Evolutionary conservation across 2,113 vertebrate genomes (phyloP).

Genomic region (Indicator indicator): DNA sequence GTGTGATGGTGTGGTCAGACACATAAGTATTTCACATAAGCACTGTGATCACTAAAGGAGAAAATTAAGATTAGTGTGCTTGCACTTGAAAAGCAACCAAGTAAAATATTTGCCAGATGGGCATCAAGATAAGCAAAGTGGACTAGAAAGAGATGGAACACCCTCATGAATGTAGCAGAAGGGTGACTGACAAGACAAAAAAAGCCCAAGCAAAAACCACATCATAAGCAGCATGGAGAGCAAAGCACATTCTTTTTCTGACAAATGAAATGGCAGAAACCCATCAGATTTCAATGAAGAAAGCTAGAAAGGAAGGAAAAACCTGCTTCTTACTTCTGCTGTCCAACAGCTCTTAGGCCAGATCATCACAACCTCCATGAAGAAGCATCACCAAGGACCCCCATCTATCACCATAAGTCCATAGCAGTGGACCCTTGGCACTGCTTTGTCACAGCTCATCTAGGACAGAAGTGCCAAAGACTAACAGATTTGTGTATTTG

Average conservation of each 20-base stretch:
- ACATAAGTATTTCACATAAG: not conserved
- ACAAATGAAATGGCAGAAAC: accelerated
- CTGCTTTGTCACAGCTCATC: not conserved
- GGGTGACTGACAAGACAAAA: not conserved
- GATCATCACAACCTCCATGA: no score
- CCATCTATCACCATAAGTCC: not conserved
- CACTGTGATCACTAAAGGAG: not conserved
- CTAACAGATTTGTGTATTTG: not conserved
- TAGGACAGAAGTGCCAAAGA: not conserved
- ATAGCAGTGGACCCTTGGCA: not conserved
- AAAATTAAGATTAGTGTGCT: not conserved
- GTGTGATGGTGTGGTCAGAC: not conserved
- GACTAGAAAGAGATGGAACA: not conserved
- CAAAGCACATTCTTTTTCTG: not conserved
- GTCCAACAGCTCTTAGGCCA: not conserved
- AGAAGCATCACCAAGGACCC: no score
- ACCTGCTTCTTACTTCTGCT: not conserved
- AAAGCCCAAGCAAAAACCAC: not conserved
- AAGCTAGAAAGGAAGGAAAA: accelerated
- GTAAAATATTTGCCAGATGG: not conserved
- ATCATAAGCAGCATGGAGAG: not conserved
- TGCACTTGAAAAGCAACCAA: not conserved
- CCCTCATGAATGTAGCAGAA: not conserved
- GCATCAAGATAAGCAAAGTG: not conserved
- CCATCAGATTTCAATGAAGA: not conserved